Evolutionary conservation across 2,113 vertebrate species (phyloP), one percentile per base, ranked within the genome.

Genomic region (Oryctolagus cuniculus): DNA sequence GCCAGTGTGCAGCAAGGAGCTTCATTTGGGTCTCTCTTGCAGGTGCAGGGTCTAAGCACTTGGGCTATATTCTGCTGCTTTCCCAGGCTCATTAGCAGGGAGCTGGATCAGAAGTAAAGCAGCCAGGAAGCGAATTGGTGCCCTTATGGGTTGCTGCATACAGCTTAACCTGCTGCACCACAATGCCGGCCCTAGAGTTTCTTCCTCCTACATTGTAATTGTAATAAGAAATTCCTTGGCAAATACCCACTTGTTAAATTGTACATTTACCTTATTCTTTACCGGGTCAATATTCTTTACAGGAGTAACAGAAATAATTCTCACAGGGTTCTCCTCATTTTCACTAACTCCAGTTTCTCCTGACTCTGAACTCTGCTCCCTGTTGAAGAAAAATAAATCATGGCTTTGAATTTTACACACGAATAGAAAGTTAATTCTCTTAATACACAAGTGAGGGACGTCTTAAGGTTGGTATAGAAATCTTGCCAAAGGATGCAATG

Each of bases 261-360:
- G 31, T 49, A 73, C 34, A 21, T 31, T 70, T 98, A 98, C 97
- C 98, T 99, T 98, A 98, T 99, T 99, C 96, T 99, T 99, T 93
- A 97, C 98, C 63, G 98, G 98, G 5, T 99, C 99, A 82, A 97
- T 98, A 73, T 97, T 96, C 97, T 99, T 99, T 89, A 97, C 98
- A 97, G 99, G 99, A 58, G 98, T 98, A 53, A 98, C 98, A 34
- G 98, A 98, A 97, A 98, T 99, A 97, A 99, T 99, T 96, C 99
- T 99, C 72, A 99, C 98, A 0, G 99, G 99, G 95, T 99, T 99
- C 98, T 99, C 99, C 61, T 99, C 99, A 93, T 99, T 99, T 98
- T 99, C 99, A 97, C 99, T 99, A 63, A 99, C 98, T 83, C 98
- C 99, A 1, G 98, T 99, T 98, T 99, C 99, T 69, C 99, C 98